A percentile compares a stretch with the other conserved stretches of the same genome.
Evolutionary conservation across 2,113 vertebrate species (phyloP).

Genomic region (Sinocyclocheilus anophthalmus): DNA sequence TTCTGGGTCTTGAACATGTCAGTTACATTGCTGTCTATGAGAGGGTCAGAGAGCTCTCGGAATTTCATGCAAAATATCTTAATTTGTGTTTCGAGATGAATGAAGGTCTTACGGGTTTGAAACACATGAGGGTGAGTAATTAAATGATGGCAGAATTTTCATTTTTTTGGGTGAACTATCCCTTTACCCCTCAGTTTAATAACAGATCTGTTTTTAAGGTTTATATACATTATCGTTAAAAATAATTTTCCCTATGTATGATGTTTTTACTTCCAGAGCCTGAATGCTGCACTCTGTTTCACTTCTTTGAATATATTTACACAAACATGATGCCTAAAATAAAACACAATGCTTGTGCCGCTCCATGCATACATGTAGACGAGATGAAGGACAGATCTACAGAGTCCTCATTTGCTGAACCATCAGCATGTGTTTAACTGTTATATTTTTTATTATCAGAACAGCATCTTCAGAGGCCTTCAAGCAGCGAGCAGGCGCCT

Average conservation of each 20-base stretch:
- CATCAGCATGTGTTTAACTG: neutral
- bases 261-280: neutral
- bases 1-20: too few species aligned
- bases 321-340: neutral
- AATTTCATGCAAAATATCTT: too few species aligned
- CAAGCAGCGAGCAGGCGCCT: constrained; percentile 74
- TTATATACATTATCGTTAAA: neutral
- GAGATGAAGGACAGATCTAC: neutral
- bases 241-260: neutral
- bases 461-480: constrained; percentile 74
- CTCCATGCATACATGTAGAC: neutral
- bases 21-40: too few species aligned
- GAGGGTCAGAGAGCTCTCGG: too few species aligned
- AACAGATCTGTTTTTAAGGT: neutral
- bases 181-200: neutral
- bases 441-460: constrained; percentile 60
- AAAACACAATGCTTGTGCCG: neutral
- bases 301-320: neutral
- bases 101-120: too few species aligned
- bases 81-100: too few species aligned
- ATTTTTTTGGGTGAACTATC: too few species aligned
- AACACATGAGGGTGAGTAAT: too few species aligned
- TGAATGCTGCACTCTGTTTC: neutral
- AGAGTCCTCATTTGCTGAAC: neutral
- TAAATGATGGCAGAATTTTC: too few species aligned